Evolutionary conservation across 2,113 vertebrate genomes (phyloP), one percentile per base, ranked within the genome.

Genomic region (Phalacrocorax aristotelis): DNA sequence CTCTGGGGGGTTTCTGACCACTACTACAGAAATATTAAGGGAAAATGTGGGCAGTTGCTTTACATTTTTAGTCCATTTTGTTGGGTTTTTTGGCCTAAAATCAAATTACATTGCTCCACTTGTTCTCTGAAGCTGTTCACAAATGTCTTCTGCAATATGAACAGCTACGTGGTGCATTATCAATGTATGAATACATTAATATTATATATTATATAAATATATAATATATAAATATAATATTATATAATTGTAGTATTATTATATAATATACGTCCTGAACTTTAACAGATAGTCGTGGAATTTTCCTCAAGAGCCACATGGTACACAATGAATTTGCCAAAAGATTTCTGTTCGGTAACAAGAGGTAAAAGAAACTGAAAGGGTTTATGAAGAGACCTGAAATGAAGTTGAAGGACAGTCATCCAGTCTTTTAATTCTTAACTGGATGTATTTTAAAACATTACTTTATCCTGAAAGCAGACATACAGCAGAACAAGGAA

Each of bases 1-100:
- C 55, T 64, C 30, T 6, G 34, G 9, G 8, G 13, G 2, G 5
- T 34, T 68, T 76, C 42, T 76, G 34, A 69, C 6, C n/a, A 64
- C 10, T 64, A 29, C 34, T 22, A 80, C 19, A n/a, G 51, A 65
- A 83, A 55, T 42, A 13, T 25, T 48, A 51, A 64, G 27, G 21
- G 3, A 49, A 66, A 51, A 9, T 18, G 3, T 40, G 8, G 9
- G 10, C 1, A 2, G 7, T 42, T 40, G 17, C 29, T 80, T 4
- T 42, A 49, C 1, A 27, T 5, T 60, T 60, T 64, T 60, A 75
- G 6, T 89, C 4, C 15, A 51, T 75, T 15, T 52, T 32, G 6
- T 44, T 32, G 14, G 3, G 1, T 12, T 38, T 2, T 64, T 52
- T 38, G 3, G 15, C 7, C 42, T 51, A 36, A 61, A 61, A 75